A percentile compares a stretch with the other conserved stretches of the same genome.
Conservation (phyloP, 1,140 invertebrate genomes). For the Vollenhovia emeryi region DNA sequence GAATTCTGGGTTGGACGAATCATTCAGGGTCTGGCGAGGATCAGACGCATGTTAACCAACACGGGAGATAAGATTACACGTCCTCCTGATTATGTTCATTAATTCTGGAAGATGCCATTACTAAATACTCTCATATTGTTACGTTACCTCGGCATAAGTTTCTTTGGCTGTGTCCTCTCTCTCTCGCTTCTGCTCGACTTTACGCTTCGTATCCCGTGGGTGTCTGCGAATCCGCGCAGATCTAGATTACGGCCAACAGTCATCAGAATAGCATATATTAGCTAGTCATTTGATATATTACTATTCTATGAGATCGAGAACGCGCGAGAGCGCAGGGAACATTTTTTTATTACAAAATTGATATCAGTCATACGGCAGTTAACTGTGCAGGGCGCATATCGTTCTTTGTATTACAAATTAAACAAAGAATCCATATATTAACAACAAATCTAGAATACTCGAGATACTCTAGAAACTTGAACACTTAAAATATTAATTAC, state of each 20-base stretch:
- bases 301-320: neutral
- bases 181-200: neutral
- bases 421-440: neutral
- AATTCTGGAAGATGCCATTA: neutral
- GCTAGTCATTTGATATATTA: neutral
- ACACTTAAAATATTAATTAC: neutral
- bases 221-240: neutral
- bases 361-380: too few species aligned
- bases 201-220: neutral
- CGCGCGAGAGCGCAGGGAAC: too few species aligned
- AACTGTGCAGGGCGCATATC: too few species aligned
- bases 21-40: slow-evolving; percentile 73
- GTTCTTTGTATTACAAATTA: neutral
- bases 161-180: neutral
- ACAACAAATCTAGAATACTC: neutral
- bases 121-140: neutral
- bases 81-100: slow-evolving; percentile 10
- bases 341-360: too few species aligned
- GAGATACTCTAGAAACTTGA: too few species aligned
- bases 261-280: neutral
- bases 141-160: slow-evolving; percentile 10
- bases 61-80: slow-evolving; percentile 65
- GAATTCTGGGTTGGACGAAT: slow-evolving; percentile 75
- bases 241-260: neutral
- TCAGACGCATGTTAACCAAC: slow-evolving; percentile 74